Evolutionary conservation across 2,888 invertebrate species (phyloP), one percentile per base, ranked within the genome.

Genomic region (Himalopsyche anomala): DNA sequence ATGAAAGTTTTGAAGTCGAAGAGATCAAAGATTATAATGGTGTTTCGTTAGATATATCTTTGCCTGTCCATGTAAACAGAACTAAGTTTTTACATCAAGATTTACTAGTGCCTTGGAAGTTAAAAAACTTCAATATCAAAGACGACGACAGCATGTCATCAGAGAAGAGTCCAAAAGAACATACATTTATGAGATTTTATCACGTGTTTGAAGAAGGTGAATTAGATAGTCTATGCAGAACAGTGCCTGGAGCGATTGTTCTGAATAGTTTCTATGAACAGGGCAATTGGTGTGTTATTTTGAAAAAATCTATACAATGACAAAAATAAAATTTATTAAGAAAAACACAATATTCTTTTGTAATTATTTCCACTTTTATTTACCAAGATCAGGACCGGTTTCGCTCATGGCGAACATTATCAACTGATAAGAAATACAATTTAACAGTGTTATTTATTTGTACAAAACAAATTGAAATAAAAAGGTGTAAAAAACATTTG

Each of bases 51-150:
- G 85, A 88, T 74, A 85, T 93, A 0, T 90, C 90, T 28, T 91
- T 98, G 19, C 97, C 97, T 0, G 94, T 99, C 36, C 99, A 99
- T 91, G 95, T 95, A 82, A 99, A 99, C 91, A 94, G 98, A 86
- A 98, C 98, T 0, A 95, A 97, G 90, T 99, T 99, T 91, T 94
- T 95, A 90, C 95, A 98, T 89, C 96, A 96, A 89, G 99, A 99
- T 91, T 91, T 99, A 87, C 93, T 99, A 54, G 99, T 99, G 0
- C 99, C 99, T 0, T 99, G 99, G 99, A 97, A 97, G 90, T 91
- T 96, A 69, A 96, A 95, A 89, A 90, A 90, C 19, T 91, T 90
- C 2, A 90, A 90, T 36, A 87, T 91, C 56, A 89, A 89, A 11
- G 87, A 90, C 0, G 84, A 87, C 42, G 89, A 90, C 0, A 90